A percentile compares a stretch with the other conserved stretches of the same genome.
These are phyloP conservation scores for Dusona sp. DNA, from an alignment of 2,888 invertebrate species.

Conservation along the genomic window DNA sequence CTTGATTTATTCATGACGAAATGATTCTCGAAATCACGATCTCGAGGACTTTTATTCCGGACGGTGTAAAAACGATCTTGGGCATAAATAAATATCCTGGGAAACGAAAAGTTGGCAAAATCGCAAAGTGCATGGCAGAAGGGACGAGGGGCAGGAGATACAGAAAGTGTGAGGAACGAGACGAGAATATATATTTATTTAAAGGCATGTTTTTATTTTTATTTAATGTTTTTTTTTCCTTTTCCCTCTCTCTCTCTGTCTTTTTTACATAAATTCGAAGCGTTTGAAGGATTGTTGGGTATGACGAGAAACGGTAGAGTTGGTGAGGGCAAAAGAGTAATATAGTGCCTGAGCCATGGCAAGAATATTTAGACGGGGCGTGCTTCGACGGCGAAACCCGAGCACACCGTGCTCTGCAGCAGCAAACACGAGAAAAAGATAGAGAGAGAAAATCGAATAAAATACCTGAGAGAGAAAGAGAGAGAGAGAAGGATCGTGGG, in stretches of 20 bases:
- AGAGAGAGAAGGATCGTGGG: conserved; percentile 69
- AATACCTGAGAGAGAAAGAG: conserved; percentile 27
- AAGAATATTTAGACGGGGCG: conserved; percentile 70
- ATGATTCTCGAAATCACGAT: conserved; percentile 33
- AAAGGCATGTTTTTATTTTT: conserved; percentile 20
- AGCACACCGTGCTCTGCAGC: conserved; percentile 39
- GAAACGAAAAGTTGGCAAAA: conserved; percentile 48
- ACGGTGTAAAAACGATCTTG: conserved; percentile 40
- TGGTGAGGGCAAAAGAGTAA: conserved; percentile 35
- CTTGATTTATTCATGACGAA: conserved; percentile 15
- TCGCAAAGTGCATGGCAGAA: conserved; percentile 35
- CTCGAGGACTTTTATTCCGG: background rate
- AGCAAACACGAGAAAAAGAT: conserved; percentile 30
- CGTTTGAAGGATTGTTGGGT: conserved; percentile 13
- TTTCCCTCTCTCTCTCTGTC: background rate
- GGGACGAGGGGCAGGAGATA: background rate
- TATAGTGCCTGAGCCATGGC: conserved; percentile 51
- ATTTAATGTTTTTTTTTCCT: background rate
- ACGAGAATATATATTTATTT: conserved; percentile 59
- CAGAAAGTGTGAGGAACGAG: conserved; percentile 47
- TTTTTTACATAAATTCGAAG: conserved; percentile 40
- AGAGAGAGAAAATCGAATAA: background rate
- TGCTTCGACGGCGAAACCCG: conserved; percentile 69
- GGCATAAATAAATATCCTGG: conserved; percentile 33
- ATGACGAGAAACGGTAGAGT: conserved; percentile 21